phyloP scores from a whole-genome alignment of 2,888 invertebrate genomes.

The Smittia aterrima region DNA sequence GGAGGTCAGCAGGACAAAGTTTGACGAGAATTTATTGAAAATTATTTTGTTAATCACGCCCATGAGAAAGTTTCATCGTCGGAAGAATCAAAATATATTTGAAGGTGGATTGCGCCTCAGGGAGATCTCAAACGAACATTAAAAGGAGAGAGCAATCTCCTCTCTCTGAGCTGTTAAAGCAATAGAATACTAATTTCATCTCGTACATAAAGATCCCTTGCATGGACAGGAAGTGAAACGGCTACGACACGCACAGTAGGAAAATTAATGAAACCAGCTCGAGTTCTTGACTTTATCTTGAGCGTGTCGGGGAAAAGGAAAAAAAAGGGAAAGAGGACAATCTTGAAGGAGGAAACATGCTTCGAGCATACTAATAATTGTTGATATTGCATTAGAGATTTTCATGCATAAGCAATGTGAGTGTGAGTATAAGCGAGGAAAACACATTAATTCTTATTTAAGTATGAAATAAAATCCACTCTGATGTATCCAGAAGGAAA shows the following conservation, averaged over 20 bases:
- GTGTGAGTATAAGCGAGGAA: neutral
- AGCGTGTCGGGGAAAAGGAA: neutral
- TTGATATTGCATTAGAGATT: constrained; percentile 13
- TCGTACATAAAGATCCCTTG: neutral
- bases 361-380: constrained; percentile 5
- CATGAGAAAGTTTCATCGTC: constrained; percentile 15
- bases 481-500: neutral
- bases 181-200: constrained; percentile 34
- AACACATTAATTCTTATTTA: constrained; percentile 30
- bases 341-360: neutral
- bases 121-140: neutral
- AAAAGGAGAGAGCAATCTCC: neutral
- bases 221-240: constrained; percentile 2
- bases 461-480: constrained; percentile 18
- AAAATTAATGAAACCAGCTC: too few relatives aligned
- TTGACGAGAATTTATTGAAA: constrained; percentile 33
- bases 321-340: too few relatives aligned
- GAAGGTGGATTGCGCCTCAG: neutral
- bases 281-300: neutral
- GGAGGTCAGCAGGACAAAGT: neutral
- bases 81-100: neutral
- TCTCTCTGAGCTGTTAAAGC: neutral
- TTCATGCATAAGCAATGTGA: neutral
- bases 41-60: constrained; percentile 37
- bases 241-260: neutral